These are phyloP conservation scores for Psettodes erumei DNA, from an alignment of 2,113 vertebrate genomes.

Conservation along the genomic window DNA sequence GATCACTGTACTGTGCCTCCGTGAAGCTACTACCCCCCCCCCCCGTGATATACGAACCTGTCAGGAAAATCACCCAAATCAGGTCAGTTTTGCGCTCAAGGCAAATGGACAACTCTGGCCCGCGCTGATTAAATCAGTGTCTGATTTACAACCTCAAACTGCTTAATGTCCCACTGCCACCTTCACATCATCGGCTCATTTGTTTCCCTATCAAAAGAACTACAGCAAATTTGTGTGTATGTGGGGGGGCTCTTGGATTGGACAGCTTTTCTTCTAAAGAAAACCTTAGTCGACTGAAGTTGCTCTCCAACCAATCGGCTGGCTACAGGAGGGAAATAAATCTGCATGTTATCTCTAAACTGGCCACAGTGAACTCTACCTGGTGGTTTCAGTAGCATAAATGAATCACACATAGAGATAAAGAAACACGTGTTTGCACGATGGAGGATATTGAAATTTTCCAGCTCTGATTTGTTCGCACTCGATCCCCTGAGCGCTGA, in stretches of 20 bases:
- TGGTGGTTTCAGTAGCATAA: no score
- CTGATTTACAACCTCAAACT: constrained; percentile 67
- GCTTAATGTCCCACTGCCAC: constrained; percentile 44
- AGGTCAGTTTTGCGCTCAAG: constrained; percentile 68
- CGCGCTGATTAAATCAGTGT: constrained; percentile 69
- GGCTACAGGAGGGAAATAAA: no score
- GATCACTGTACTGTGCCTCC: constrained; percentile 54
- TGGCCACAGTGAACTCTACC: no score
- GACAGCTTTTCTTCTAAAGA: constrained; percentile 14
- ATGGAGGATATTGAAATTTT: no score
- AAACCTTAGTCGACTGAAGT: no score
- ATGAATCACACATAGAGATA: no score
- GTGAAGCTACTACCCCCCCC: constrained; percentile 29
- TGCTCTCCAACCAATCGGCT: no score
- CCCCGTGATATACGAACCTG: constrained; percentile 58
- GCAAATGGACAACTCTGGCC: constrained; percentile 65
- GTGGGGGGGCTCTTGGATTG: background rate
- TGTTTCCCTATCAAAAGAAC: constrained; percentile 59
- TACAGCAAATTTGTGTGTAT: constrained; percentile 55
- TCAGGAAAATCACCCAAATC: constrained; percentile 68
- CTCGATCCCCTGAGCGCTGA: no score
- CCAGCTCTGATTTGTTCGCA: no score
- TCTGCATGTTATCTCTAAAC: no score
- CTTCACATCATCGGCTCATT: constrained; percentile 52
- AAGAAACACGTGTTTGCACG: no score